These are phyloP conservation scores for Frankliniella intonsa DNA, from an alignment of 2,888 invertebrate genomes.

Conservation along the genomic window DNA sequence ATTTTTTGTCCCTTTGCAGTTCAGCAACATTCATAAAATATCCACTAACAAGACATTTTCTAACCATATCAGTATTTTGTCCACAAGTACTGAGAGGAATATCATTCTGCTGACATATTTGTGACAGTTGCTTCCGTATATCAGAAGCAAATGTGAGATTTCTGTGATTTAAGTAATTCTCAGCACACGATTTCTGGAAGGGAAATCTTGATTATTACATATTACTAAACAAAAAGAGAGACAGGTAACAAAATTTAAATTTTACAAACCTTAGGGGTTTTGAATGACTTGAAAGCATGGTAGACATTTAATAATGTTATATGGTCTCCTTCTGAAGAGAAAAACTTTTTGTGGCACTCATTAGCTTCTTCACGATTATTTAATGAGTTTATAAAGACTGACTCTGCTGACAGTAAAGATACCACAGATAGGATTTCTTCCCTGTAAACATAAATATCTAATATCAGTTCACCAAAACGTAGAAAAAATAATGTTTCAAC, in stretches of 20 bases:
- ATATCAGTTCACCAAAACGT: not conserved
- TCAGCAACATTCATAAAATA: conserved; percentile 84
- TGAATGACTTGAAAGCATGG: conserved; percentile 67
- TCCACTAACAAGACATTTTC: conserved; percentile 76
- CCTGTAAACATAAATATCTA: conserved; percentile 46
- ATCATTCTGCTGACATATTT: conserved; percentile 61
- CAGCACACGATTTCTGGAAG: conserved; percentile 77
- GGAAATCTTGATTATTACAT: conserved; percentile 35
- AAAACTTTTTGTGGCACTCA: conserved; percentile 65
- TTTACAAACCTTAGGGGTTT: conserved; percentile 55
- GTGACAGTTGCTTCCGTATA: conserved; percentile 72
- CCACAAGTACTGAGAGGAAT: conserved; percentile 60
- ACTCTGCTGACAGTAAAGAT: conserved; percentile 83
- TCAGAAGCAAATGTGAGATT: conserved; percentile 77
- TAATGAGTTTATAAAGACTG: conserved; percentile 61
- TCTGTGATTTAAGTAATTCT: conserved; percentile 78
- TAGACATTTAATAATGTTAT: conserved; percentile 86
- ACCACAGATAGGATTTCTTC: conserved; percentile 73
- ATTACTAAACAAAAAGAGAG: conserved; percentile 28
- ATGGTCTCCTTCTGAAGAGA: conserved; percentile 85
- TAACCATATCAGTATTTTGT: conserved; percentile 47
- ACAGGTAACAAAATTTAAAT: not conserved
- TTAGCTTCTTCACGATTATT: conserved; percentile 69
- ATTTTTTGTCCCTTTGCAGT: conserved; percentile 66
- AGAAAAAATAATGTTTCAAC: not conserved